Evolutionary conservation across 2,888 invertebrate genomes (phyloP).

Genomic region (Drosophila subquinaria): DNA sequence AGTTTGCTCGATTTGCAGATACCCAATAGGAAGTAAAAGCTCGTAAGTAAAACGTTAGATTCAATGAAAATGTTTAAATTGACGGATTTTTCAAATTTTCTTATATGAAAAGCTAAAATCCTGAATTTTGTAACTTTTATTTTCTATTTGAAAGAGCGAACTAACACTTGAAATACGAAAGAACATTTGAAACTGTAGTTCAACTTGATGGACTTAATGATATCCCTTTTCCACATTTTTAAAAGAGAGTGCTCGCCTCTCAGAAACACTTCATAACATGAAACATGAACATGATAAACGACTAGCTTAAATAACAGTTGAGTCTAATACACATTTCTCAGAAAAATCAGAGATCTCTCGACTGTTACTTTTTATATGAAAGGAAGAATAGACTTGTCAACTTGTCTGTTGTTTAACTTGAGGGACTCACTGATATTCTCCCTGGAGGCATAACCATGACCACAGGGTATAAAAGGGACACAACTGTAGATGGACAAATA

Average conservation of each 20-base stretch:
- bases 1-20: conserved; percentile 2
- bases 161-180: neutral
- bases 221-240: neutral
- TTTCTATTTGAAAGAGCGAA: neutral
- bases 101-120: no score
- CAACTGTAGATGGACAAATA: conserved; percentile 53
- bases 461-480: conserved; percentile 12
- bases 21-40: neutral
- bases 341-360: no score
- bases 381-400: no score
- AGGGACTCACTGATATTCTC: neutral
- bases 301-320: no score
- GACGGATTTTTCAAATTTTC: no score
- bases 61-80: neutral
- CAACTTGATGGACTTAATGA: neutral
- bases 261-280: neutral
- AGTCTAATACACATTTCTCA: neutral
- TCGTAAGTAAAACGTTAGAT: neutral
- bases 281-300: neutral
- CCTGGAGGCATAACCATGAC: neutral
- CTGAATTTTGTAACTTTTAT: no score
- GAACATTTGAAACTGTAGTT: neutral
- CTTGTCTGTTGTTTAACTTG: neutral
- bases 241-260: neutral
- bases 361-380: neutral